Percentiles rank a stretch among this genome's conserved stretches.
Conservation (phyloP, 2,113 vertebrate species). For the Sula dactylatra region DNA sequence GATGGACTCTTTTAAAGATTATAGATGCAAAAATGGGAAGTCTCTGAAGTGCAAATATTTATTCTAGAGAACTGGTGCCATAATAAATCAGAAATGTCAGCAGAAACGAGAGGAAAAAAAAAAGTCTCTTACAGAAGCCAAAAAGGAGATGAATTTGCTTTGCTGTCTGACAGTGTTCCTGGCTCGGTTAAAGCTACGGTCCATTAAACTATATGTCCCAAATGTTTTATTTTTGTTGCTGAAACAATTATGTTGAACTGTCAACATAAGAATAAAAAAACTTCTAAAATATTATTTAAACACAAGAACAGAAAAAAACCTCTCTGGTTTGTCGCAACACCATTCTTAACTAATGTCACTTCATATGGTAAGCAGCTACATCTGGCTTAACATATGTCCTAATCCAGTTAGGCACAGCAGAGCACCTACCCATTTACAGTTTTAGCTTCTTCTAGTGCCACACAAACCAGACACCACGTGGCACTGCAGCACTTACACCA, state of each 20-base stretch:
- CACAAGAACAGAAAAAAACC: not conserved
- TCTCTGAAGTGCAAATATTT: not conserved
- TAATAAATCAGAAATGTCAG: not conserved
- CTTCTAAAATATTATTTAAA: not conserved
- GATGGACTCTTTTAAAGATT: not conserved
- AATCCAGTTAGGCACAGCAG: not conserved
- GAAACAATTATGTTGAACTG: not conserved
- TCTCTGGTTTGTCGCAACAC: not conserved
- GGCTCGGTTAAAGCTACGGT: not conserved
- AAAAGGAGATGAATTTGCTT: not conserved
- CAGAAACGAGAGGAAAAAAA: not conserved
- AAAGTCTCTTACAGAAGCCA: not conserved
- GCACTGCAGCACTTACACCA: not conserved
- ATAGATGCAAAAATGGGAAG: not conserved
- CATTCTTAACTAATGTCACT: not conserved
- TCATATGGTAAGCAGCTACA: not conserved
- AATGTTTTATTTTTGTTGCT: not conserved
- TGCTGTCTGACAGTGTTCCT: not conserved
- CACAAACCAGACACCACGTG: accelerated
- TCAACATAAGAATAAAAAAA: not conserved
- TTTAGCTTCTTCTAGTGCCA: not conserved
- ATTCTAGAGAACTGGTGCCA: not conserved
- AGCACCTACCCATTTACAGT: accelerated
- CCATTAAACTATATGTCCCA: not conserved
- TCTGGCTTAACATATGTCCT: not conserved